These are phyloP conservation scores for Aleiodes leptofemur DNA, from an alignment of 2,888 invertebrate genomes.

Conservation along the genomic window DNA sequence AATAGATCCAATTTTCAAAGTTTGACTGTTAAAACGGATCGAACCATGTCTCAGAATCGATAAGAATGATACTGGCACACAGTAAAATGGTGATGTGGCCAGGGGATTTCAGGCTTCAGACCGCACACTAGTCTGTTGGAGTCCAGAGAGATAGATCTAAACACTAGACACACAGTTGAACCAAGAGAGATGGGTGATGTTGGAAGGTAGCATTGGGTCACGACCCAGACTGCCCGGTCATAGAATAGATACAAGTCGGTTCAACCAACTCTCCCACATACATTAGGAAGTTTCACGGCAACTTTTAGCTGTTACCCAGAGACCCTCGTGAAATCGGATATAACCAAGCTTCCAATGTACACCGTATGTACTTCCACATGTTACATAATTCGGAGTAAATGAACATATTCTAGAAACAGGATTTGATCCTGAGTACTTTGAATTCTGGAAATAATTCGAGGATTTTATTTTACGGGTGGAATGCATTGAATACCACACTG, in stretches of 20 bases:
- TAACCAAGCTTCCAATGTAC: slow-evolving; percentile 23
- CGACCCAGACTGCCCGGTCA: slow-evolving; percentile 66
- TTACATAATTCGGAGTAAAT: slow-evolving; percentile 25
- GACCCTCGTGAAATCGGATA: slow-evolving; percentile 61
- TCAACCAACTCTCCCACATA: slow-evolving; percentile 67
- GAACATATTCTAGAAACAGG: neutral
- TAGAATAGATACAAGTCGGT: slow-evolving; percentile 65
- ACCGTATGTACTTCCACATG: slow-evolving; percentile 17
- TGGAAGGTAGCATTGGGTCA: slow-evolving; percentile 59
- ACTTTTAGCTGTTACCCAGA: slow-evolving; percentile 62
- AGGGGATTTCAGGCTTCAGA: slow-evolving; percentile 35
- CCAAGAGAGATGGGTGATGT: slow-evolving; percentile 2
- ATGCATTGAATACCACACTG: too few relatives aligned
- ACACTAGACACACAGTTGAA: neutral
- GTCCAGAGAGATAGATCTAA: slow-evolving; percentile 51
- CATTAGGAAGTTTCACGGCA: slow-evolving; percentile 68
- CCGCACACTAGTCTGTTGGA: slow-evolving; percentile 41
- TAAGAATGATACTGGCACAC: slow-evolving; percentile 39
- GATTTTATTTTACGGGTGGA: too few relatives aligned
- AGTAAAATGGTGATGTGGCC: slow-evolving; percentile 44
- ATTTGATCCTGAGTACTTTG: too few relatives aligned
- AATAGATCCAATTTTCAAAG: slow-evolving; percentile 31
- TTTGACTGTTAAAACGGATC: slow-evolving; percentile 32
- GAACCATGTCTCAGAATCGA: slow-evolving; percentile 25
- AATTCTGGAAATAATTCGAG: too few relatives aligned